These are phyloP conservation scores for Lepidonotus clava DNA, from an alignment of 2,888 invertebrate species.

Conservation along the genomic window DNA sequence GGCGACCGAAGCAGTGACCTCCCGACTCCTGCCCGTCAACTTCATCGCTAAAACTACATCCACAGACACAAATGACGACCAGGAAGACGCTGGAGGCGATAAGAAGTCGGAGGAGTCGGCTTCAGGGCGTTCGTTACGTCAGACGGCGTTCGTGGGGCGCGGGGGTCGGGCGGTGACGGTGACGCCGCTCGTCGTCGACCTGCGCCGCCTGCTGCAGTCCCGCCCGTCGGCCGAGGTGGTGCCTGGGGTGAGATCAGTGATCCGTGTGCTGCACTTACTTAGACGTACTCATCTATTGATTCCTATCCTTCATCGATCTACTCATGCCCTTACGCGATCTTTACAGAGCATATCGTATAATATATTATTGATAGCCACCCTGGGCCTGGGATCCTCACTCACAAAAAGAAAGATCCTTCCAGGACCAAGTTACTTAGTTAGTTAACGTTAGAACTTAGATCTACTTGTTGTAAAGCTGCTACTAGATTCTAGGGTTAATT, in stretches of 20 bases:
- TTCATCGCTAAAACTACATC: neutral
- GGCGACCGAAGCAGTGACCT: slow-evolving; percentile 46
- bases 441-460: too few species aligned
- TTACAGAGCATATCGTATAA: too few species aligned
- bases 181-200: slow-evolving; percentile 52
- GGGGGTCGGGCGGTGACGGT: slow-evolving; percentile 14
- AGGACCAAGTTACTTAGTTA: too few species aligned
- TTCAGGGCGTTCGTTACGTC: neutral
- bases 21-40: slow-evolving; percentile 45
- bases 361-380: too few species aligned
- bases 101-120: neutral
- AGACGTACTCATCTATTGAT: too few species aligned
- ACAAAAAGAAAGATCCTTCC: too few species aligned
- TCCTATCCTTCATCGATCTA: too few species aligned
- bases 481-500: too few species aligned
- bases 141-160: neutral
- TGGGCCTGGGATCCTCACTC: too few species aligned
- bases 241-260: slow-evolving; percentile 56
- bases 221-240: slow-evolving; percentile 13
- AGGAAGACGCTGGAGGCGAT: neutral
- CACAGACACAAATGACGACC: neutral
- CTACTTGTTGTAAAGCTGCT: too few species aligned
- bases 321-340: too few species aligned
- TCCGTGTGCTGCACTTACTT: too few species aligned
- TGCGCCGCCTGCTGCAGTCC: slow-evolving; percentile 35